Percentiles rank a stretch among this genome's conserved stretches.
These are phyloP conservation scores for Nothobranchius kuhntae DNA, from an alignment of 2,113 vertebrate species.

Conservation along the genomic window DNA sequence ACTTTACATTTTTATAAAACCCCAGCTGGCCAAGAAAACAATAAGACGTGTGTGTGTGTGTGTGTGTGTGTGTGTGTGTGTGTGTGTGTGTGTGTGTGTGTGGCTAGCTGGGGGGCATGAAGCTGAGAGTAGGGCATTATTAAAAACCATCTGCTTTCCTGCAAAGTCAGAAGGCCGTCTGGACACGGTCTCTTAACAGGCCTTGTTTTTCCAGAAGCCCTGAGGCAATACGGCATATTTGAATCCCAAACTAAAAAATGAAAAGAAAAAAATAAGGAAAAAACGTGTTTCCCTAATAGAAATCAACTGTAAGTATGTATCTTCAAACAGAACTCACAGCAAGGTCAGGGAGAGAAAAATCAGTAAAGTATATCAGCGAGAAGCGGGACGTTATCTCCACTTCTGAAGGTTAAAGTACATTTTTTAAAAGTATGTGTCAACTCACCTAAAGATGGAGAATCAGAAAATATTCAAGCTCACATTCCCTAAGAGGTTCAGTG, in stretches of 20 bases:
- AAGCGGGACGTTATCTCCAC: constrained; percentile 1
- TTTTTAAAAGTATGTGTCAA: background rate
- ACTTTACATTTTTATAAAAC: constrained; percentile 28
- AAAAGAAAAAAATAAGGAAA: constrained; percentile 16
- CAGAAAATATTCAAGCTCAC: background rate
- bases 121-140: constrained; percentile 70
- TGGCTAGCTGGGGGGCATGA: constrained; percentile 64
- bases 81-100: constrained; percentile 46
- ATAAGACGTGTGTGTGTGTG: constrained; percentile 1
- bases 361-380: background rate
- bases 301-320: constrained; percentile 17
- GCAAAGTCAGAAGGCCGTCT: constrained; percentile 70
- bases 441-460: background rate
- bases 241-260: constrained; percentile 42
- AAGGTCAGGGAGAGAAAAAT: constrained; percentile 1
- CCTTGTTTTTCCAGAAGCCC: constrained; percentile 63
- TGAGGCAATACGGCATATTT: constrained; percentile 56
- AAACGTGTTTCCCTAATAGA: constrained; percentile 20
- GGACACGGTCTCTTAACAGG: constrained; percentile 69
- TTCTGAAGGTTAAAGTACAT: background rate
- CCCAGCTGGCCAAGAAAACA: constrained; percentile 36
- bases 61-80: constrained; percentile 4
- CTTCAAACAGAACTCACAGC: constrained; percentile 29
- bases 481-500: background rate
- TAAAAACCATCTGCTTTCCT: constrained; percentile 73